Conservation (phyloP, 2,113 vertebrate species). For the Tupaia tana region DNA sequence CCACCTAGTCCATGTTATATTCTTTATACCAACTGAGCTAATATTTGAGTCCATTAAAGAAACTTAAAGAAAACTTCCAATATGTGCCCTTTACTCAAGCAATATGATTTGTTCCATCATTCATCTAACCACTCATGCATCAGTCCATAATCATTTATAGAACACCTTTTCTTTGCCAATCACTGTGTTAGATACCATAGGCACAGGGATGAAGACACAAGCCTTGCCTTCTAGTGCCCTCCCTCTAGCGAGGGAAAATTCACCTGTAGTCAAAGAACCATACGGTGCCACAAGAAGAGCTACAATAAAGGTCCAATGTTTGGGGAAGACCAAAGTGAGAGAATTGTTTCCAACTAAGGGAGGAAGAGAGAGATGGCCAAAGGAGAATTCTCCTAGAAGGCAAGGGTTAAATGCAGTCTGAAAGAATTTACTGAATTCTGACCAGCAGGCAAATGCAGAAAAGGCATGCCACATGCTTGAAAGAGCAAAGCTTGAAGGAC, state of each 20-base stretch:
- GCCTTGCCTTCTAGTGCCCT: not conserved
- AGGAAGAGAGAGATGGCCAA: not conserved
- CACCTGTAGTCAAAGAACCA: not conserved
- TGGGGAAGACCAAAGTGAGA: not conserved
- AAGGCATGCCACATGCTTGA: not conserved
- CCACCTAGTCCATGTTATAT: not conserved
- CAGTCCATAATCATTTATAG: not conserved
- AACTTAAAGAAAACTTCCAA: not conserved
- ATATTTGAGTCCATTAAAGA: constrained; percentile 12
- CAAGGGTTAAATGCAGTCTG: constrained; percentile 9
- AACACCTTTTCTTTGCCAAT: not conserved
- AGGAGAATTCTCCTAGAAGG: not conserved
- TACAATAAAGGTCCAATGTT: not conserved
- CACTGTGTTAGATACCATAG: not conserved
- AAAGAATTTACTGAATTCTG: constrained; percentile 10
- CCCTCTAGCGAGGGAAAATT: not conserved
- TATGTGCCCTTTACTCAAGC: constrained; percentile 14
- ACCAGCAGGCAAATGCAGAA: not conserved
- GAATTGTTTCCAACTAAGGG: not conserved
- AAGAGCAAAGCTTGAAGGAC: not conserved
- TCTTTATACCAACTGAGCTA: not conserved
- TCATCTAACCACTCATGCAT: not conserved
- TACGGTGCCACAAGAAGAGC: not conserved
- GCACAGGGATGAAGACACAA: not conserved
- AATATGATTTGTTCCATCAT: not conserved